Conservation (phyloP, 1,140 invertebrate genomes). For the Ruditapes philippinarum region DNA sequence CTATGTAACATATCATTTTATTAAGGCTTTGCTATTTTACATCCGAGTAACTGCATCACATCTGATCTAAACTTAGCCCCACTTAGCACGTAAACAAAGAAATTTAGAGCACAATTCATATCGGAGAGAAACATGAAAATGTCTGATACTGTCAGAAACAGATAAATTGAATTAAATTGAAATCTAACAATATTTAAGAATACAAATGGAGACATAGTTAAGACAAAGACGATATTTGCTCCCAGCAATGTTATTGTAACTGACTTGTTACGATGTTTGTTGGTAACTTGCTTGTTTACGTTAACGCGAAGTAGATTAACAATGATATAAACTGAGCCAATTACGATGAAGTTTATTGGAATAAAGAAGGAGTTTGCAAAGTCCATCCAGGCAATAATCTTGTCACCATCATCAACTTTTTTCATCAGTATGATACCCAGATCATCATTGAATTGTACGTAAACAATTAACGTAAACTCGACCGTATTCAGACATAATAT, state of each 20-base stretch:
- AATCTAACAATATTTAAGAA: no score
- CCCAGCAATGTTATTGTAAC: background rate
- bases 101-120: background rate
- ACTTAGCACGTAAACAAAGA: constrained; percentile 4
- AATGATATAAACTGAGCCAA: background rate
- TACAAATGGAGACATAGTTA: constrained; percentile 14
- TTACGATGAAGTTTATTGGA: background rate
- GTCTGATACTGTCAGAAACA: background rate
- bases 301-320: background rate
- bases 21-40: no score
- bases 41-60: background rate
- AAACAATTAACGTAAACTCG: background rate
- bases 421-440: background rate
- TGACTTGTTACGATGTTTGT: background rate
- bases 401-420: background rate
- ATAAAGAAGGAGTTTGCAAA: background rate
- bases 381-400: background rate
- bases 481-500: background rate
- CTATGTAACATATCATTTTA: no score
- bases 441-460: background rate
- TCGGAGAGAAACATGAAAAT: background rate
- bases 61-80: constrained; percentile 1
- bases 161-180: background rate
- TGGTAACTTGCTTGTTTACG: background rate
- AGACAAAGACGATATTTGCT: background rate